Conservation (phyloP, 2,888 invertebrate genomes). For the Trichacis sp. region DNA sequence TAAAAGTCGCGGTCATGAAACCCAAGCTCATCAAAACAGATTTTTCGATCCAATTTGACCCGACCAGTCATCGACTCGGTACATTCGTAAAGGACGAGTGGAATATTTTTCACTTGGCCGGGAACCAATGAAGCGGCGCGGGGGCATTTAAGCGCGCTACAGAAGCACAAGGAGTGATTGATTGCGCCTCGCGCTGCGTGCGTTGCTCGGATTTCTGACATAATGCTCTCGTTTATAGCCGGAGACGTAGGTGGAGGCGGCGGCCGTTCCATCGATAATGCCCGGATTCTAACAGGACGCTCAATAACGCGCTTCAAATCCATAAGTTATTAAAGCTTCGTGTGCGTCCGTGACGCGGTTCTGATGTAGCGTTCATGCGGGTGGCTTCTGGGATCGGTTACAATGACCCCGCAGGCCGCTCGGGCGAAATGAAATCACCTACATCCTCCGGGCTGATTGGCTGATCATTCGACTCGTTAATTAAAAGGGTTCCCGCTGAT, state of each 20-base stretch:
- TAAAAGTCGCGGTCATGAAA: too few species aligned
- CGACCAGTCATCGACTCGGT: too few species aligned
- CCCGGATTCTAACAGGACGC: conserved; percentile 61
- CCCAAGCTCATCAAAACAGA: too few species aligned
- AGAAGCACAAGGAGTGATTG: conserved; percentile 56
- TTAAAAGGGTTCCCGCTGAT: conserved; percentile 50
- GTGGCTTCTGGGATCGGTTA: conserved; percentile 57
- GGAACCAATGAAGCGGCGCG: conserved; percentile 4
- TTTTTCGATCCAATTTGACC: too few species aligned
- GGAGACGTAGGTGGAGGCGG: conserved; percentile 37
- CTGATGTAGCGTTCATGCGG: conserved; percentile 50
- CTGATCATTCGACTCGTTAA: conserved; percentile 52
- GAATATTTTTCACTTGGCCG: conserved; percentile 2
- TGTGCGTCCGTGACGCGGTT: conserved; percentile 52
- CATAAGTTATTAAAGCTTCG: conserved; percentile 64
- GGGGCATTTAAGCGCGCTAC: conserved; percentile 57
- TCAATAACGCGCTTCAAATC: conserved; percentile 62
- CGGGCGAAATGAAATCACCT: conserved; percentile 58
- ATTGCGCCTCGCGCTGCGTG: conserved; percentile 51
- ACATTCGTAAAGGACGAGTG: conserved; percentile 41
- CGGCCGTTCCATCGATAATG: conserved; percentile 57
- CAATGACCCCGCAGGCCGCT: conserved; percentile 54
- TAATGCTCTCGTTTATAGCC: conserved; percentile 56
- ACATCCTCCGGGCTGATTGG: conserved; percentile 56
- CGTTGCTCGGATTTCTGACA: conserved; percentile 49